Percentiles rank a stretch among this genome's conserved stretches.
Evolutionary conservation across 2,113 vertebrate genomes (phyloP).

Genomic region (Scomber japonicus): DNA sequence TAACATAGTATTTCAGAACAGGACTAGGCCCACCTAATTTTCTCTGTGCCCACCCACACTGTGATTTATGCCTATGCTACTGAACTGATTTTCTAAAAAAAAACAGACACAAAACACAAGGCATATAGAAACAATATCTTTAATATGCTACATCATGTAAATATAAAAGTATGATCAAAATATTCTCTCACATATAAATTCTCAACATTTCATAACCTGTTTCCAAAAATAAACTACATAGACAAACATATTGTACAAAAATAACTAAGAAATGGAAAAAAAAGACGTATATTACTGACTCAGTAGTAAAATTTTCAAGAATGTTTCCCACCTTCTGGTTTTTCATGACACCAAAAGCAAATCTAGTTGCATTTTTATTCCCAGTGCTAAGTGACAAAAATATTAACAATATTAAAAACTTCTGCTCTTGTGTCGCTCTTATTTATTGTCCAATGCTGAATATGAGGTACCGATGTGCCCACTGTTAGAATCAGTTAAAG

Average conservation of each 20-base stretch:
- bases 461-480: constrained; percentile 53
- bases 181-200: constrained; percentile 86
- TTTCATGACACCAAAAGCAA: constrained; percentile 41
- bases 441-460: constrained; percentile 15
- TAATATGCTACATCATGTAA: constrained; percentile 82
- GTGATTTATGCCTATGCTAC: too few species aligned
- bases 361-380: constrained; percentile 57
- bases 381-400: constrained; percentile 56
- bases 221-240: constrained; percentile 77
- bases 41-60: too few species aligned
- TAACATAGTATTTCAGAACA: too few species aligned
- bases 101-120: constrained; percentile 8
- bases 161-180: constrained; percentile 86
- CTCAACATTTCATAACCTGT: constrained; percentile 71
- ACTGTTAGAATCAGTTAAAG: too few species aligned
- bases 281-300: constrained; percentile 47
- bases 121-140: constrained; percentile 79
- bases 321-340: constrained; percentile 23
- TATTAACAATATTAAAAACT: constrained; percentile 46
- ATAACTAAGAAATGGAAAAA: constrained; percentile 34
- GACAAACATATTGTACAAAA: constrained; percentile 72
- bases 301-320: constrained; percentile 28
- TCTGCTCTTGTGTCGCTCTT: background rate
- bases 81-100: background rate
- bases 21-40: too few species aligned